A percentile compares a stretch with the other conserved stretches of the same genome.
Evolutionary conservation across 2,888 invertebrate species (phyloP).

Genomic region (Melitaea athalia): DNA sequence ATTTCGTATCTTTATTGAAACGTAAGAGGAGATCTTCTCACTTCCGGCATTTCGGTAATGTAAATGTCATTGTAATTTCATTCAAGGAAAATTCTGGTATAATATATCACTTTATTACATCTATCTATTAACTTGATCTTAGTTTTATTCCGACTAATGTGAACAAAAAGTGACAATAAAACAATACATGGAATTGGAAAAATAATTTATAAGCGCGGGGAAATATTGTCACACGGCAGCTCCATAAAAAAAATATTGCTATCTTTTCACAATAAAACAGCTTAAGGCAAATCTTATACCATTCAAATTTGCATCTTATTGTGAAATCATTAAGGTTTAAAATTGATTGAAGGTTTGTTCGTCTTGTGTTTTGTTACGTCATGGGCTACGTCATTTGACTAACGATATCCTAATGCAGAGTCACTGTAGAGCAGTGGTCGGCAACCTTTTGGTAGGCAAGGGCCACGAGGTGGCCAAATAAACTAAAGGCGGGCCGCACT

Average conservation of each 20-base stretch:
- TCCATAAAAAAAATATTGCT: constrained; percentile 68
- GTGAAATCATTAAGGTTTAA: constrained; percentile 22
- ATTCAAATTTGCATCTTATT: constrained; percentile 40
- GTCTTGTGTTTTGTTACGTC: constrained; percentile 17
- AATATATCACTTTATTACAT: background rate
- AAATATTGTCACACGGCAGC: constrained; percentile 65
- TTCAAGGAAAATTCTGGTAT: background rate
- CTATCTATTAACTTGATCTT: constrained; percentile 1
- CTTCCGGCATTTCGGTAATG: too few species aligned
- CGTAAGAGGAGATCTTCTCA: too few species aligned
- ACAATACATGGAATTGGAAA: constrained; percentile 65
- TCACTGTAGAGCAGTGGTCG: too few species aligned
- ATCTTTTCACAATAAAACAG: constrained; percentile 35
- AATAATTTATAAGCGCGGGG: constrained; percentile 72
- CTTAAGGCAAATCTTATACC: constrained; percentile 27
- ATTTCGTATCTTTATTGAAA: too few species aligned
- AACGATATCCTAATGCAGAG: constrained; percentile 78
- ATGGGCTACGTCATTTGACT: constrained; percentile 64
- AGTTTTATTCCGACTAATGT: constrained; percentile 15
- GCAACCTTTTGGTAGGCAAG: too few species aligned
- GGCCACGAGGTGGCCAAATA: too few species aligned
- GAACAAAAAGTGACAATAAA: constrained; percentile 55
- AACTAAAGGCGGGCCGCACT: too few species aligned
- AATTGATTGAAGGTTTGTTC: constrained; percentile 26
- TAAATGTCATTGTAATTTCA: background rate